Evolutionary conservation across 2,797 vertebrate species (phyloP).

Genomic region (Lepilemur septentrionalis): DNA sequence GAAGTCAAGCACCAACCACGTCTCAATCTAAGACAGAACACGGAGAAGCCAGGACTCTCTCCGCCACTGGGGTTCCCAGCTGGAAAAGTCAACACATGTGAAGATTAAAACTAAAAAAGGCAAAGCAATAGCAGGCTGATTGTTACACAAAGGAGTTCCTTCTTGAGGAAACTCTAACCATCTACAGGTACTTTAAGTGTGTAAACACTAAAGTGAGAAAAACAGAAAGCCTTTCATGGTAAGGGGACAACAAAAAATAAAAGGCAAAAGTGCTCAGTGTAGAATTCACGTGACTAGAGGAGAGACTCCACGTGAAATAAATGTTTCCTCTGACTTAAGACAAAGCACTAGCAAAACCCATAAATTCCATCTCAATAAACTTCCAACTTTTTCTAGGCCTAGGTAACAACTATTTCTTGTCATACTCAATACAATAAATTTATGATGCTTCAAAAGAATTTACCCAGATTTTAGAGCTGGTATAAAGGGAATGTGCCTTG

Average conservation of each 20-base stretch:
- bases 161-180: not conserved
- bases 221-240: not conserved
- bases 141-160: not conserved
- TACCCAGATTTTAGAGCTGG: not conserved
- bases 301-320: not conserved
- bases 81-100: not conserved
- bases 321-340: not conserved
- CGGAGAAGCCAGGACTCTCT: not conserved
- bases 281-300: not conserved
- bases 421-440: not conserved
- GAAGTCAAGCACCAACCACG: not conserved
- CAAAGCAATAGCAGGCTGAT: not conserved
- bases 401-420: not conserved
- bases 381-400: not conserved
- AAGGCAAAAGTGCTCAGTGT: not conserved
- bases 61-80: not conserved
- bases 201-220: not conserved
- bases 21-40: not conserved
- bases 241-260: not conserved
- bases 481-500: not conserved
- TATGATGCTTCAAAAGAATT: slow-evolving; percentile 19
- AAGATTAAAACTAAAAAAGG: not conserved
- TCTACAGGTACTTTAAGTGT: not conserved
- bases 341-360: not conserved
- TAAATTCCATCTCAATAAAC: not conserved